Percentiles rank a stretch among this genome's conserved stretches.
phyloP scores from a whole-genome alignment of 2,888 invertebrate genomes.

The Branchellion lobata region DNA sequence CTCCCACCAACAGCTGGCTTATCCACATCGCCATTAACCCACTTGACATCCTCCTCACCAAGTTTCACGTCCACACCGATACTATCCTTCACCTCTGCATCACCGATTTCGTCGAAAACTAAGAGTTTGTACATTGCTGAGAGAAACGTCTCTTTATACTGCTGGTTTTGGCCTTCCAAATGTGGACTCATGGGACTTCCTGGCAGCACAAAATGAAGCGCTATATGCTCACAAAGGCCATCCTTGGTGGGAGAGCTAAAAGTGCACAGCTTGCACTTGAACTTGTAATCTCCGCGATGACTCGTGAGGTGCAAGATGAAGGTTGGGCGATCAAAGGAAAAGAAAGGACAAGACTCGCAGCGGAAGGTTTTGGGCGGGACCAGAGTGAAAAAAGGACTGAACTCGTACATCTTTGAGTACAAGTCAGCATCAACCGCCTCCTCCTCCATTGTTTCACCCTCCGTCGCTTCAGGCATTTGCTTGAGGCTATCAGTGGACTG shows the following conservation, averaged over 20 bases:
- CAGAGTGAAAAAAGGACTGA: slow-evolving; percentile 3
- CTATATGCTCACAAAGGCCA: not conserved
- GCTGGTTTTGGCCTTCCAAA: too few relatives aligned
- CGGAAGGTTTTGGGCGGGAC: not conserved
- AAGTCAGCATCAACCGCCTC: not conserved
- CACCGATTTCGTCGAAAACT: too few relatives aligned
- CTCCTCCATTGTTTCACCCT: not conserved
- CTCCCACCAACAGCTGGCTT: too few relatives aligned
- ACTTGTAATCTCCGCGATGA: not conserved
- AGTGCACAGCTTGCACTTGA: slow-evolving; percentile 20
- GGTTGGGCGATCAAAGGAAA: not conserved
- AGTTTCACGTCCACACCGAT: too few relatives aligned
- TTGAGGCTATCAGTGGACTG: slow-evolving; percentile 23
- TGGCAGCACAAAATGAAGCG: not conserved
- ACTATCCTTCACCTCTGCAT: too few relatives aligned
- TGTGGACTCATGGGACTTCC: too few relatives aligned
- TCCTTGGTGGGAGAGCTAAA: not conserved
- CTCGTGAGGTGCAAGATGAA: slow-evolving; percentile 15
- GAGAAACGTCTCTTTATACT: too few relatives aligned
- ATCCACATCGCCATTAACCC: too few relatives aligned
- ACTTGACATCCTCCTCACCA: too few relatives aligned
- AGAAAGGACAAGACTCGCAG: slow-evolving; percentile 36
- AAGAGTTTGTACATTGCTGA: too few relatives aligned
- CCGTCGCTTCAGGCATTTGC: not conserved
- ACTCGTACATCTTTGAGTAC: slow-evolving; percentile 26